A percentile compares a stretch with the other conserved stretches of the same genome.
These are phyloP conservation scores for Pantherophis vulpinus DNA, from an alignment of 2,797 vertebrate genomes.

Conservation along the genomic window DNA sequence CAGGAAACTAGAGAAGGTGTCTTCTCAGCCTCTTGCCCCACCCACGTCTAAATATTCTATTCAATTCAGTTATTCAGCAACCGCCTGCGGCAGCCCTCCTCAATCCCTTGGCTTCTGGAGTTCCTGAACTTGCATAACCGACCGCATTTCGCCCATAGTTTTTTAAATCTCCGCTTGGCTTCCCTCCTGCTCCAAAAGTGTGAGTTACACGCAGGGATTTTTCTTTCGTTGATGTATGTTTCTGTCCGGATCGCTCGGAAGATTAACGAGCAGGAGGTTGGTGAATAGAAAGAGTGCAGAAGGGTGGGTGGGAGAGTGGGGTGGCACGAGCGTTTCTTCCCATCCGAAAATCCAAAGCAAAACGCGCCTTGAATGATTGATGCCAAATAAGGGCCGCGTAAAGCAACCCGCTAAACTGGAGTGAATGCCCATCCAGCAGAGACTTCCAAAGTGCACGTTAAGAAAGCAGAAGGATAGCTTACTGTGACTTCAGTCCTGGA, in stretches of 20 bases:
- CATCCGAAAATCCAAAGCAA: constrained; percentile 65
- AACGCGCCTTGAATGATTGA: constrained; percentile 68
- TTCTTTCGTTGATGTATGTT: constrained; percentile 45
- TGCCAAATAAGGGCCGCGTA: constrained; percentile 62
- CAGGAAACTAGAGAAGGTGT: too few relatives aligned
- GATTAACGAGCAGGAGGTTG: constrained; percentile 28
- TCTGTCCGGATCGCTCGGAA: constrained; percentile 56
- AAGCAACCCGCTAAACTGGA: constrained; percentile 59
- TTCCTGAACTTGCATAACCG: neutral
- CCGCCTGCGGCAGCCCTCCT: too few relatives aligned
- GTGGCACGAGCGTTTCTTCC: constrained; percentile 1
- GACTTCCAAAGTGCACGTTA: constrained; percentile 66
- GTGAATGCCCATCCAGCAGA: constrained; percentile 61
- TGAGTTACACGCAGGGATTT: constrained; percentile 38
- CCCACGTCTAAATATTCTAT: too few relatives aligned
- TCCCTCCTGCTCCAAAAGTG: neutral
- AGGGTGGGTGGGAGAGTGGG: neutral
- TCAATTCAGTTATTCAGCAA: neutral
- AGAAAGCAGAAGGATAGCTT: constrained; percentile 64
- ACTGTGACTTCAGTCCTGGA: constrained; percentile 47
- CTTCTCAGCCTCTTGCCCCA: too few relatives aligned
- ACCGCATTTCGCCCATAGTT: neutral
- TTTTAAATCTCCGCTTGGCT: neutral
- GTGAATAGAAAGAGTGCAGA: constrained; percentile 41
- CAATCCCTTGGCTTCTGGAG: neutral